Percentiles rank a stretch among this genome's conserved stretches.
These are phyloP conservation scores for Diplogasteroides magnus DNA, from an alignment of 1,140 invertebrate genomes.

Conservation along the genomic window DNA sequence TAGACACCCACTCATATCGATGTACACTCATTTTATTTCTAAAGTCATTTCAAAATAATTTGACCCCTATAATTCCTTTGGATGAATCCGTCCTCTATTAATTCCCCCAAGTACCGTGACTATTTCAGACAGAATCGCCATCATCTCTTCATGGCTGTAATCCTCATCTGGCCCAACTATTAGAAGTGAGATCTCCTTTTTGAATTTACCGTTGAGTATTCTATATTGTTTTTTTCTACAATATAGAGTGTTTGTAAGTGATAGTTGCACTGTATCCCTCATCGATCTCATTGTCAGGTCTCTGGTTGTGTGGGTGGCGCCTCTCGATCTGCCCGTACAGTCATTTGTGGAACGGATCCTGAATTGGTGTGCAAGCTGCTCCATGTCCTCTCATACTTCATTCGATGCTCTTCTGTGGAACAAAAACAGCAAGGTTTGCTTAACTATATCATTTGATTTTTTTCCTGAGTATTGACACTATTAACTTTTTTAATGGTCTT, in stretches of 20 bases:
- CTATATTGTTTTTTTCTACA: no score
- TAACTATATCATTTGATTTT: background rate
- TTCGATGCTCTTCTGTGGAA: conserved; percentile 17
- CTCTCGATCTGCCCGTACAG: conserved; percentile 9
- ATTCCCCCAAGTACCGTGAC: background rate
- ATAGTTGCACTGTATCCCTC: no score
- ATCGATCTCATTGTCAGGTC: no score
- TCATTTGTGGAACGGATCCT: conserved; percentile 11
- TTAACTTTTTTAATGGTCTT: no score
- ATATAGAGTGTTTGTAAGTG: no score
- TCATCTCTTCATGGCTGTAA: conserved; percentile 13
- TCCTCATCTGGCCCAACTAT: conserved; percentile 21
- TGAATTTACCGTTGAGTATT: no score
- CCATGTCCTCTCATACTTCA: conserved; percentile 17
- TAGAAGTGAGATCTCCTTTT: no score
- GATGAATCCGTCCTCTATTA: background rate
- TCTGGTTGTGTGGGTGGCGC: conserved; percentile 12
- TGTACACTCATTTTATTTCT: no score
- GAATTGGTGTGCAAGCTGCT: conserved; percentile 10
- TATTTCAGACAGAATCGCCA: conserved; percentile 2
- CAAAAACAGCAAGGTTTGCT: background rate
- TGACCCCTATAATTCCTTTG: no score
- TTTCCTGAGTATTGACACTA: no score
- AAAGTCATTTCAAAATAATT: no score
- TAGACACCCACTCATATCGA: no score